Evolutionary conservation across 2,888 invertebrate species (phyloP), one percentile per base, ranked within the genome.

Genomic region (Heliconius aoede): DNA sequence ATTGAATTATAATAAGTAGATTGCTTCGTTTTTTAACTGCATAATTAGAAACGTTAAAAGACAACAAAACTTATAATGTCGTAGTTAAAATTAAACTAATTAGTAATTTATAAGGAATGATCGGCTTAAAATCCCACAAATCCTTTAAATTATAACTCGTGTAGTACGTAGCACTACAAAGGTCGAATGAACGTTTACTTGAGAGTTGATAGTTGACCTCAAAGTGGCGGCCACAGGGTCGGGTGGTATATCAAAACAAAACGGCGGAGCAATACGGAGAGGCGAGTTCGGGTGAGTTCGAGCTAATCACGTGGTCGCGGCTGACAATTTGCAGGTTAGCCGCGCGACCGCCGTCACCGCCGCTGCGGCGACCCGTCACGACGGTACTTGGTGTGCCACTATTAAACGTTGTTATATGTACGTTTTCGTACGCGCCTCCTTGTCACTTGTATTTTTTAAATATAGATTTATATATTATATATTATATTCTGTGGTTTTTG

Each of bases 281-380:
- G 73, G 67, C 73, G 76, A 76, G 78, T 64, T 72, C 74, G 77
- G 79, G 76, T 74, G 78, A 79, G 78, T 79, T 79, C 73, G 83
- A 85, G 85, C 90, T 90, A 91, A 91, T 90, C 90, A 86, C 87
- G 89, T 83, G 83, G 83, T 82, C 80, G 82, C 82, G 81, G 79
- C 82, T 83, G 82, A 82, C 88, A 88, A 88, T 90, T 91, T 87
- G 87, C 88, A 89, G 89, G 90, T 88, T 89, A 87, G 86, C 88
- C 89, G 85, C 88, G 84, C 81, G 83, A 85, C 87, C 82, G 82
- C 82, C 74, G 76, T 78, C 80, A 85, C 87, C 82, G 82, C 82
- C 74, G 76, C 79, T 81, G 78, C 82, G 82, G 82, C 81, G 78
- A 78, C 78, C 81, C 81, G 80, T 78, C 79, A 76, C 73, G 74